These are phyloP conservation scores for Cantharis flavilabris DNA, from an alignment of 2,888 invertebrate genomes.

Conservation along the genomic window DNA sequence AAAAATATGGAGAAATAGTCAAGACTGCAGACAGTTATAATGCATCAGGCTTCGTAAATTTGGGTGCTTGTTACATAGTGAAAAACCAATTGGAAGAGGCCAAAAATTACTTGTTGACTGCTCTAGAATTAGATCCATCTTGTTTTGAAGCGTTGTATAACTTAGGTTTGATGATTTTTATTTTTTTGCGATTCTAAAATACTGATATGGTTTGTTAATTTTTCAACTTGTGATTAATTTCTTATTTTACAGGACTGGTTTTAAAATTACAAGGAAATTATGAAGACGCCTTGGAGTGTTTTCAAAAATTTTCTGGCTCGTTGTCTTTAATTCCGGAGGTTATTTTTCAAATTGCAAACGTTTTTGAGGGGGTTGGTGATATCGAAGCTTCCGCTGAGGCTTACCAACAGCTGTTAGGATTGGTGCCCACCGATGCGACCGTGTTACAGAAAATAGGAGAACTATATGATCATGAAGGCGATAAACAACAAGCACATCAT, in stretches of 20 bases:
- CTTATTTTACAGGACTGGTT: slow-evolving; percentile 61
- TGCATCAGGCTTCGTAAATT: slow-evolving; percentile 82
- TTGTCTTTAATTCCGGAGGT: slow-evolving; percentile 62
- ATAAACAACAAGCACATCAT: slow-evolving; percentile 87
- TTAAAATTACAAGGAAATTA: slow-evolving; percentile 71
- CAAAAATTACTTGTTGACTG: slow-evolving; percentile 72
- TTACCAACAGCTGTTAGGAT: slow-evolving; percentile 76
- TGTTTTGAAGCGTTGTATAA: slow-evolving; percentile 86
- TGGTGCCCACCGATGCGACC: slow-evolving; percentile 87
- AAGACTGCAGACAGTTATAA: slow-evolving; percentile 77
- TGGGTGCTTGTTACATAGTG: slow-evolving; percentile 78
- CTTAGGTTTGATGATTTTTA: slow-evolving; percentile 60
- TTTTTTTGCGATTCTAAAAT: too few species aligned
- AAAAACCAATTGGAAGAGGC: slow-evolving; percentile 73
- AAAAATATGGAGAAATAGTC: slow-evolving; percentile 74
- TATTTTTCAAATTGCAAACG: slow-evolving; percentile 76
- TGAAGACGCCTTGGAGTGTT: slow-evolving; percentile 78
- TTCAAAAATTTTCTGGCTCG: slow-evolving; percentile 69
- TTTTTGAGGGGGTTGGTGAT: slow-evolving; percentile 72
- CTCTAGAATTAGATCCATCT: slow-evolving; percentile 77
- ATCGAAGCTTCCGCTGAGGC: slow-evolving; percentile 67
- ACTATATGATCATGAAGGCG: slow-evolving; percentile 87
- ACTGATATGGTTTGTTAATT: not conserved
- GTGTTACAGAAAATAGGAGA: slow-evolving; percentile 88
- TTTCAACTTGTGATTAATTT: not conserved